phyloP scores from a whole-genome alignment of 2,113 vertebrate genomes.

The Pseudolaguvia tuberculata region DNA sequence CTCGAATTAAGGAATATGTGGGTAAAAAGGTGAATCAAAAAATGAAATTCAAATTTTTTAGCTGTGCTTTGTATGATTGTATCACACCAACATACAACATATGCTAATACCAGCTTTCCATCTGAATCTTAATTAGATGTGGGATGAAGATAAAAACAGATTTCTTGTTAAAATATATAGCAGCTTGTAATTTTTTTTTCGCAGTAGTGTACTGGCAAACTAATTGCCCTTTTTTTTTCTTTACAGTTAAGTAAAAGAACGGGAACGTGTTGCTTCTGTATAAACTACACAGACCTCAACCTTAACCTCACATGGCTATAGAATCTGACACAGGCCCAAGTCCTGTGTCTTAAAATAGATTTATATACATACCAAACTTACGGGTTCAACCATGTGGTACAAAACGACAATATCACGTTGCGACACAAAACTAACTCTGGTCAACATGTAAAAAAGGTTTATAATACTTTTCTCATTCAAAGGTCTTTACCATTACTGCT shows the following conservation, averaged over 20 bases:
- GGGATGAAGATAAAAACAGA: neutral
- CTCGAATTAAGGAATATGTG: too few relatives aligned
- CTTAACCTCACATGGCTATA: slow-evolving; percentile 3
- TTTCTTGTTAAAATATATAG: neutral
- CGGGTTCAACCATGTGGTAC: slow-evolving; percentile 13
- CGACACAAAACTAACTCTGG: slow-evolving; percentile 3
- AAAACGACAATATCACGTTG: neutral
- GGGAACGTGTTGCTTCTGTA: neutral
- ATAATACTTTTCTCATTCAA: neutral
- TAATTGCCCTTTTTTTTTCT: too few relatives aligned
- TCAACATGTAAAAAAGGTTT: neutral
- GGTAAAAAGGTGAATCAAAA: too few relatives aligned
- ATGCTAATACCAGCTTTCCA: neutral
- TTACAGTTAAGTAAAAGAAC: slow-evolving; percentile 2
- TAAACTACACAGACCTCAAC: neutral
- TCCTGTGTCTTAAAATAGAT: slow-evolving; percentile 15
- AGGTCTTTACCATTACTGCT: neutral
- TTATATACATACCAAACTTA: slow-evolving; percentile 6
- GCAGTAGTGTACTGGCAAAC: neutral
- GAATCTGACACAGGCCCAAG: slow-evolving; percentile 7
- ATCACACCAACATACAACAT: neutral
- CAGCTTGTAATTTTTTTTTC: neutral
- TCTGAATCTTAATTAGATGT: neutral
- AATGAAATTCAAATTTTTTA: too few relatives aligned
- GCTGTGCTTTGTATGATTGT: too few relatives aligned